Percentiles rank a stretch among this genome's conserved stretches.
Evolutionary conservation across 2,797 vertebrate species (phyloP).

Genomic region (Leptatherina wallacei): DNA sequence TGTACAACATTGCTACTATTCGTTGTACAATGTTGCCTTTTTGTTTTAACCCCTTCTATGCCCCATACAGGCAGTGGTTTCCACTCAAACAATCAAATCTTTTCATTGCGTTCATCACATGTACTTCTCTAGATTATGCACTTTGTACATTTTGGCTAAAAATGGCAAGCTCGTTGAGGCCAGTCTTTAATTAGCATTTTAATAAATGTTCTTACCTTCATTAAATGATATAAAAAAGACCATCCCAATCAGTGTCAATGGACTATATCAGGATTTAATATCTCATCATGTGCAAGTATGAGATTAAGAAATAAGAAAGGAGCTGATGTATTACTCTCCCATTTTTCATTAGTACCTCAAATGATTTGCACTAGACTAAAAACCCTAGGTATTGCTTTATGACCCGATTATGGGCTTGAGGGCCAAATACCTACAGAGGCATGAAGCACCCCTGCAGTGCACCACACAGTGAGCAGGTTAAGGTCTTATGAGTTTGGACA

Average conservation of each 20-base stretch:
- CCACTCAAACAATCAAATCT: not conserved
- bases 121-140: not conserved
- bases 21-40: conserved; percentile 66
- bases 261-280: conserved; percentile 10
- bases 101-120: not conserved
- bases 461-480: conserved; percentile 76
- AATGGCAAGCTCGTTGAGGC: not conserved
- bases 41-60: conserved; percentile 75
- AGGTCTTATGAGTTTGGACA: conserved; percentile 79
- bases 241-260: not conserved
- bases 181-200: not conserved
- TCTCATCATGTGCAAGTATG: conserved; percentile 11
- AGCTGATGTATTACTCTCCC: not conserved
- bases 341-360: conserved; percentile 12
- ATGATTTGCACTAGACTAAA: conserved; percentile 40
- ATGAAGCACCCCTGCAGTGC: conserved; percentile 67
- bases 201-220: not conserved
- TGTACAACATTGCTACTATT: conserved; percentile 66
- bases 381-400: conserved; percentile 39
- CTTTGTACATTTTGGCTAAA: not conserved
- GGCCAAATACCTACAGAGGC: conserved; percentile 59
- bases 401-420: conserved; percentile 58
- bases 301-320: not conserved
- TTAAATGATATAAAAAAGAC: not conserved
- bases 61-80: not conserved